phyloP scores from a whole-genome alignment of 2,113 vertebrate species.

The Panthera tigris region DNA sequence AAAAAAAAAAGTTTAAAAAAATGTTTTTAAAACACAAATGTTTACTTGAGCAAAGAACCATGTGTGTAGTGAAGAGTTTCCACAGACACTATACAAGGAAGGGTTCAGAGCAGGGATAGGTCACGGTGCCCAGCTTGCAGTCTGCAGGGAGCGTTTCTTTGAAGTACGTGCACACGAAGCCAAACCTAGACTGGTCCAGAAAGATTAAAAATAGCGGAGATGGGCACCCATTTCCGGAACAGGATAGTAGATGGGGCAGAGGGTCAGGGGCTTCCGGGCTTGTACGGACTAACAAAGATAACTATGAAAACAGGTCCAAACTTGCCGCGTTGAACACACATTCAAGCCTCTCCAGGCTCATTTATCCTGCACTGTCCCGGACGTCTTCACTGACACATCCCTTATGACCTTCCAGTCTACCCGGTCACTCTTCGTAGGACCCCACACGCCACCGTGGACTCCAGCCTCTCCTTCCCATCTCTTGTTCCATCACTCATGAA shows the following conservation, averaged over 20 bases:
- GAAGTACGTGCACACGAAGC: background rate
- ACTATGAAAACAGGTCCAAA: background rate
- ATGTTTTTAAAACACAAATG: background rate
- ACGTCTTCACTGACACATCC: background rate
- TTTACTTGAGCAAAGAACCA: background rate
- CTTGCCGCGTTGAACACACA: background rate
- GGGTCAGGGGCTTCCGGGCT: background rate
- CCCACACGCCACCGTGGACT: background rate
- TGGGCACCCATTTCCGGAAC: background rate
- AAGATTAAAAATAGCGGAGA: background rate
- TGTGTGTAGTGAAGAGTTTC: background rate
- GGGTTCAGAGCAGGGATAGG: background rate
- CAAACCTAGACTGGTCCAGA: background rate
- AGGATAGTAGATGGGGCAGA: background rate
- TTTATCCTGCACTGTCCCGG: background rate
- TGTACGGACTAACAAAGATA: background rate
- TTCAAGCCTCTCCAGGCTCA: background rate
- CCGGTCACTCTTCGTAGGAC: background rate
- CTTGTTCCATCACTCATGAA: background rate
- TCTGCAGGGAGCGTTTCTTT: background rate
- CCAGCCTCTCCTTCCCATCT: background rate
- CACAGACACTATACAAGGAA: fast-evolving
- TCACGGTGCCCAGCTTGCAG: fast-evolving
- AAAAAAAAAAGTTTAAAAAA: too few species aligned
- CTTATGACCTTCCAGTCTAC: background rate